Conservation (phyloP, 2,113 vertebrate species). For the Engystomops pustulosus region DNA sequence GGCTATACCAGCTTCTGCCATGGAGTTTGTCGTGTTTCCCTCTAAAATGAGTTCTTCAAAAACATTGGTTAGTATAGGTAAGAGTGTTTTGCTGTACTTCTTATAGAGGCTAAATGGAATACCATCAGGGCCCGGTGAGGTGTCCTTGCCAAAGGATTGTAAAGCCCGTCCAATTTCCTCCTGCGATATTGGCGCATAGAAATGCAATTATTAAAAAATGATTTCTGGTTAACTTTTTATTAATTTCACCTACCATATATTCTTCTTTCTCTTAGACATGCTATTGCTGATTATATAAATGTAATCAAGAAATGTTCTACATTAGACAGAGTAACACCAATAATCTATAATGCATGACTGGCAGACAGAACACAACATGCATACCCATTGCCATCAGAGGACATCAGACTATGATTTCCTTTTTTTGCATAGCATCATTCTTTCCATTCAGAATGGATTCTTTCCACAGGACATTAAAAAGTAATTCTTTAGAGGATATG, state of each 20-base stretch:
- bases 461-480: slow-evolving; percentile 48
- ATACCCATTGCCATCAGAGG: slow-evolving; percentile 15
- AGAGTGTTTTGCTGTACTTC: too few relatives aligned
- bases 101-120: too few relatives aligned
- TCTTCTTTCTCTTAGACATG: neutral
- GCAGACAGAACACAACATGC: slow-evolving; percentile 74
- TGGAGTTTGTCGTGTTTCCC: too few relatives aligned
- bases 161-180: too few relatives aligned
- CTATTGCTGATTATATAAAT: neutral
- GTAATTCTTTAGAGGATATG: slow-evolving; percentile 39
- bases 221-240: neutral
- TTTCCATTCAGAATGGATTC: slow-evolving; percentile 52
- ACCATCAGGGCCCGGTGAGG: too few relatives aligned
- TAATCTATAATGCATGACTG: slow-evolving; percentile 13
- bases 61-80: too few relatives aligned
- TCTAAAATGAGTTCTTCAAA: too few relatives aligned
- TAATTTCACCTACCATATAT: neutral
- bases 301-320: neutral
- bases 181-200: too few relatives aligned
- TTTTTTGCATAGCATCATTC: slow-evolving; percentile 33
- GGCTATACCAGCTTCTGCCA: too few relatives aligned
- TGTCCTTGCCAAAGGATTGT: too few relatives aligned
- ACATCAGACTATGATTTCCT: slow-evolving; percentile 32
- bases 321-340: neutral
- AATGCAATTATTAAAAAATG: neutral